Base-by-base conservation (phyloP, 2,888 invertebrate species). In the Polylopha cassiicola region DNA sequence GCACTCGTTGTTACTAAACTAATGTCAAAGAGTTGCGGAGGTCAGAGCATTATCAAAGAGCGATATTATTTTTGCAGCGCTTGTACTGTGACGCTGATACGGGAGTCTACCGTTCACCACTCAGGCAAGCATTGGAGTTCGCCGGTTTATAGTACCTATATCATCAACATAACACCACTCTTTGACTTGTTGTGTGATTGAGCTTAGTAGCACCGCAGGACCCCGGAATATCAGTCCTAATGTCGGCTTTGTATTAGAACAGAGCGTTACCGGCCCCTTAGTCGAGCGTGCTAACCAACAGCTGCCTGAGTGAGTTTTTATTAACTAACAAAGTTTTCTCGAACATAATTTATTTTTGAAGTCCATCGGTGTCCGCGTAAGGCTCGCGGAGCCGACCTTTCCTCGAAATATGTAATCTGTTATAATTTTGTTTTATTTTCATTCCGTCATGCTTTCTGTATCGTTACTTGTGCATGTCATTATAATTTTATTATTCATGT, bases 31-130 rank as follows among this genome's bases (percentile, higher is more conserved):
- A 31, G 45, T 50, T 53, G 51, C 58, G 62, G 67, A 67, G 73
- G 73, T 81, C 75, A 77, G 78, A 77, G 78, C 87, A 79, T 73
- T n/a, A 66, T 73, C 78, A 69, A 66, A 71, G 82, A 79, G 74
- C 73, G 71, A 65, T 70, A 65, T 88, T 87, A 88, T 90, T 89
- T 89, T 91, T 91, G 81, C 91, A 91, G 91, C 91, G 90, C 89
- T 89, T 90, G 89, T 90, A 90, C 87, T 85, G 80, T 82, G 87
- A 87, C 87, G 87, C 87, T 87, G 91, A 91, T 86, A 87, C 89
- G 86, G 88, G 89, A 87, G 89, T 88, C 87, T 89, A 90, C 88
- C 89, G 89, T 88, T 90, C 89, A 80, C 90, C 91, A 87, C 88
- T 91, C 89, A 91, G 91, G 91, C 91, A 91, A 91, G 91, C 89